Base-by-base conservation (phyloP, 2,797 vertebrate species). In the Lepus townsendii region DNA sequence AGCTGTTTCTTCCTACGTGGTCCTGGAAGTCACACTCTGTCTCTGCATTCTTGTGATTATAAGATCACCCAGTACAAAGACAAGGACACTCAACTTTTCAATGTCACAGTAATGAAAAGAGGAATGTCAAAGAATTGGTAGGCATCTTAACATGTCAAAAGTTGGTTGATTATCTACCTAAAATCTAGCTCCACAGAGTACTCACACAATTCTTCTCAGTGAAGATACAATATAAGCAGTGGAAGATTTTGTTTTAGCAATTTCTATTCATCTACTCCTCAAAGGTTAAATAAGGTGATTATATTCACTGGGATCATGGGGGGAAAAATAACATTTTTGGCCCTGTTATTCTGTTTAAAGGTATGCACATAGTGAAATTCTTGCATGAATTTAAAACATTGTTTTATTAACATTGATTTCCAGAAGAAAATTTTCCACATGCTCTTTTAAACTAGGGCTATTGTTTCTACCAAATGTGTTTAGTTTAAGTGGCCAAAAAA, bases 391-490 rank as follows among this genome's bases (percentile, higher is more conserved):
- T 52, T 35, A 91, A 94, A n/a, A 88, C 9, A 91, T 85, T 72
- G 20, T n/a, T 65, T 83, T 80, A 72, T 73, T 75, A 95, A 88
- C 2, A 50, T 30, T 73, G 38, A 91, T 75, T 91, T 86, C 76
- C 47, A 95, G 26, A 26, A 85, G 27, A 85, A 92, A 85, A 35
- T 7, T 80, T 82, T 94, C 62, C 69, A 32, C 96, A 42, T 91
- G 27, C 10, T 93, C 57, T 91, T 71, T 71, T 50, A 83, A 83
- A 88, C 22, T 24, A 62, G 7, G 3, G 26, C 42, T 77, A 71
- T 72, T 73, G 54, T 83, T 93, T 87, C n/a, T 1, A 91, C 12
- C 16, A 91, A 68, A 73, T 78, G 27, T 89, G 20, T 62, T 76
- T 32, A 84, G 50, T 90, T 0, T 79, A 84, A 94, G 52, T 68